Percentiles rank a stretch among this genome's conserved stretches.
Evolutionary conservation across 1,140 invertebrate species (phyloP).

Genomic region (Drosophila setifemur): DNA sequence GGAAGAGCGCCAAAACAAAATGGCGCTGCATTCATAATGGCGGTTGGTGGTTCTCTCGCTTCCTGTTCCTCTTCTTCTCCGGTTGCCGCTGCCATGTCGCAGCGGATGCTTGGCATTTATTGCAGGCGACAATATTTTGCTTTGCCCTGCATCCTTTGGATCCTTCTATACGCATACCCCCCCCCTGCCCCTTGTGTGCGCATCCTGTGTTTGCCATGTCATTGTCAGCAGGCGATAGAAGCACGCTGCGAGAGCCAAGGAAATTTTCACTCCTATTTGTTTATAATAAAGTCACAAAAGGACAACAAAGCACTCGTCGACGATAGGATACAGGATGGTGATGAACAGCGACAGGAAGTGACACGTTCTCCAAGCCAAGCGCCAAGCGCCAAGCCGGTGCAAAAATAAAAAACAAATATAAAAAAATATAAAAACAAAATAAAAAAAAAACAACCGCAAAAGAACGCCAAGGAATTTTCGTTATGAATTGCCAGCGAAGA

Average conservation of each 20-base stretch:
- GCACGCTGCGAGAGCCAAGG: constrained; percentile 36
- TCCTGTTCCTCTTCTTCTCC: constrained; percentile 27
- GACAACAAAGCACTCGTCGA: constrained; percentile 34
- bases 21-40: constrained; percentile 67
- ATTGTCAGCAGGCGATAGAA: constrained; percentile 36
- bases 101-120: constrained; percentile 78
- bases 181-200: constrained; percentile 1
- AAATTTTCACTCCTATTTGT: constrained; percentile 42
- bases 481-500: not conserved
- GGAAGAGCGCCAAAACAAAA: constrained; percentile 43
- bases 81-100: constrained; percentile 50
- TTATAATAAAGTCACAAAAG: constrained; percentile 46
- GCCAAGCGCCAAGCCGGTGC: too few species aligned
- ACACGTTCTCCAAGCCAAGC: constrained; percentile 33
- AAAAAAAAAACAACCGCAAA: not conserved
- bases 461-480: not conserved
- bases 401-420: not conserved
- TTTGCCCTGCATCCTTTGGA: constrained; percentile 36
- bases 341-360: constrained; percentile 37
- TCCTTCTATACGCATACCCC: constrained; percentile 17
- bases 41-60: constrained; percentile 44
- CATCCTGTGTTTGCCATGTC: constrained; percentile 34
- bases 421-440: not conserved
- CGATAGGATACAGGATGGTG: constrained; percentile 20
- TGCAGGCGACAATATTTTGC: constrained; percentile 78